phyloP scores from a whole-genome alignment of 1,140 invertebrate species.

The Acyrthosiphon pisum region DNA sequence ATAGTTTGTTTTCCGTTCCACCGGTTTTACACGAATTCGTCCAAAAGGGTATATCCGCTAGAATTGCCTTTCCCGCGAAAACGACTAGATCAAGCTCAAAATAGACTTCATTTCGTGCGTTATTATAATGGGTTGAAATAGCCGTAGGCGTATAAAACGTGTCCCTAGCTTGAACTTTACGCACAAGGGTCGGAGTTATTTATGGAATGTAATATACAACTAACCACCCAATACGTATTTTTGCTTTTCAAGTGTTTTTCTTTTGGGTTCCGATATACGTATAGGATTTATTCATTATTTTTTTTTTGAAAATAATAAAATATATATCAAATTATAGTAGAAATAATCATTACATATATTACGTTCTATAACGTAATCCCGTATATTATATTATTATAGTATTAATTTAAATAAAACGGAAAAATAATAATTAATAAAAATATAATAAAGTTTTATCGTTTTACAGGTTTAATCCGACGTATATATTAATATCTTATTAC shows the following conservation, averaged over 20 bases:
- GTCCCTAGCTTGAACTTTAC: not conserved
- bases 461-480: too few relatives aligned
- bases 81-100: conserved; percentile 2
- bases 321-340: not conserved
- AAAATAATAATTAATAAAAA: not conserved
- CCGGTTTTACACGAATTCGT: conserved; percentile 8
- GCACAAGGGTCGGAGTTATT: not conserved
- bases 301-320: not conserved
- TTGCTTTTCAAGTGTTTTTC: not conserved
- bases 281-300: not conserved
- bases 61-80: not conserved
- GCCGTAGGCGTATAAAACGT: not conserved
- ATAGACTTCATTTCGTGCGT: not conserved
- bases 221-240: not conserved
- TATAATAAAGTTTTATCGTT: too few relatives aligned
- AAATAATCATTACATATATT: not conserved
- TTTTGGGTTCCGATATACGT: not conserved
- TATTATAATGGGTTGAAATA: not conserved
- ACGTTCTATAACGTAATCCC: not conserved
- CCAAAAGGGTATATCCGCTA: not conserved
- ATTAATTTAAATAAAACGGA: not conserved
- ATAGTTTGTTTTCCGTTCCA: conserved; percentile 1
- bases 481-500: too few relatives aligned
- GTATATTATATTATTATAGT: not conserved
- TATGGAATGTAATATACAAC: not conserved